Base-by-base conservation (phyloP, 2,888 invertebrate species). In the Zelleria hepariella region DNA sequence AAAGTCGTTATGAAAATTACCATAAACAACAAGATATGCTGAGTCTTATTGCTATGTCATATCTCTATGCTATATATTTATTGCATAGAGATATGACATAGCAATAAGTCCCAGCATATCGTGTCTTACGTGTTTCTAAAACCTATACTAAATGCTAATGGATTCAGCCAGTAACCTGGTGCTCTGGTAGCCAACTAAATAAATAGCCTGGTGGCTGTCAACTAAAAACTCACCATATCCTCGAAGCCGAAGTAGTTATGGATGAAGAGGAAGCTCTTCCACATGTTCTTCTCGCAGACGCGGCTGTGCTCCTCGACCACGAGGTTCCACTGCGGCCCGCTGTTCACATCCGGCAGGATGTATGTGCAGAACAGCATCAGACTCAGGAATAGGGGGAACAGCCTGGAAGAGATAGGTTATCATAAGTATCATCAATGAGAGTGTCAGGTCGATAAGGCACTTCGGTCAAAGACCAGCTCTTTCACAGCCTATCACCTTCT, bases 171-270 rank as follows among this genome's bases (percentile, higher is more conserved):
- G 32, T 32, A 32, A 5, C 32, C 10, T 7, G 32, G 32, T 32
- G 5, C 32, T 5, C 5, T 32, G 32, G n/a, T n/a, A n/a, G n/a
- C n/a, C n/a, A n/a, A n/a, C n/a, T n/a, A n/a, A n/a, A n/a, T n/a
- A n/a, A n/a, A n/a, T n/a, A n/a, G n/a, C n/a, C n/a, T n/a, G n/a
- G n/a, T n/a, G n/a, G n/a, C n/a, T n/a, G n/a, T n/a, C n/a, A n/a
- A 15, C 15, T 15, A 15, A 27, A 32, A 4, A 65, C 76, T 65
- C 68, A 91, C 91, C 91, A 91, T 91, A 62, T 90, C 82, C 68
- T 91, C 90, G 65, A 91, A 91, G n/a, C 91, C 91, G 63, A 90
- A 90, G 72, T 87, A 90, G 65, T 91, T 91, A 65, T 91, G 91
- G 52, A 91, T 90, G 71, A 90, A 91, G 8, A 91, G 75, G 66